Percentiles rank a stretch among this genome's conserved stretches.
Conservation (phyloP, 2,797 vertebrate genomes). For the Rhynchonycteris naso region DNA sequence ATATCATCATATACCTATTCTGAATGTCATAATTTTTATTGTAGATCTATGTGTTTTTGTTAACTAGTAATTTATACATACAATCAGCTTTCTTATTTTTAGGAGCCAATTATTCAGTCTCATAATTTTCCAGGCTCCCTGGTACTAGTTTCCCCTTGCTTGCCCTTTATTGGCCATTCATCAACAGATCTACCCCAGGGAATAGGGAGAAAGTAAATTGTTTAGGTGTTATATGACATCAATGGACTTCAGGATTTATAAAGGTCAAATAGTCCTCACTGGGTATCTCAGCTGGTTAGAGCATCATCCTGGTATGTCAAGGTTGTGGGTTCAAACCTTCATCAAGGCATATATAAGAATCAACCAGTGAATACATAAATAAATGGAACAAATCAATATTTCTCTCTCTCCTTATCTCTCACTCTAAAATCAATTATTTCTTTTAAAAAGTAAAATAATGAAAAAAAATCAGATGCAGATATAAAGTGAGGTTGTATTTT, state of each 20-base stretch:
- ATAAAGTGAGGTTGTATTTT: neutral
- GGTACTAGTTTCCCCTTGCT: neutral
- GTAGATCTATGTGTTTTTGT: neutral
- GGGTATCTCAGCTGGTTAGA: no score
- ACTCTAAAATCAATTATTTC: no score
- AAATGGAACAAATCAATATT: no score
- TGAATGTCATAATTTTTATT: constrained; percentile 58
- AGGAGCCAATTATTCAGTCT: constrained; percentile 55
- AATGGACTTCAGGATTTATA: neutral
- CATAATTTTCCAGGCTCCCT: constrained; percentile 38
- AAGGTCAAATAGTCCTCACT: neutral
- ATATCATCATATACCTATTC: constrained; percentile 52
- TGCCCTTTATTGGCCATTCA: neutral
- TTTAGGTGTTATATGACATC: neutral
- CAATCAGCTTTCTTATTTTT: constrained; percentile 35
- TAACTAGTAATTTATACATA: constrained; percentile 61
- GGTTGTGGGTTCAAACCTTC: no score
- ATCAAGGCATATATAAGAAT: no score
- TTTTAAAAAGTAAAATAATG: no score
- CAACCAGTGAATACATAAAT: no score
- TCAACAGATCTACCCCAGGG: neutral
- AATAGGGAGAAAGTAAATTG: neutral
- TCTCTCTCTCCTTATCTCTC: no score
- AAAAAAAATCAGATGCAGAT: neutral
- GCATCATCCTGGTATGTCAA: no score